Conservation (phyloP, 2,113 vertebrate genomes). For the Tragelaphus buxtoni region DNA sequence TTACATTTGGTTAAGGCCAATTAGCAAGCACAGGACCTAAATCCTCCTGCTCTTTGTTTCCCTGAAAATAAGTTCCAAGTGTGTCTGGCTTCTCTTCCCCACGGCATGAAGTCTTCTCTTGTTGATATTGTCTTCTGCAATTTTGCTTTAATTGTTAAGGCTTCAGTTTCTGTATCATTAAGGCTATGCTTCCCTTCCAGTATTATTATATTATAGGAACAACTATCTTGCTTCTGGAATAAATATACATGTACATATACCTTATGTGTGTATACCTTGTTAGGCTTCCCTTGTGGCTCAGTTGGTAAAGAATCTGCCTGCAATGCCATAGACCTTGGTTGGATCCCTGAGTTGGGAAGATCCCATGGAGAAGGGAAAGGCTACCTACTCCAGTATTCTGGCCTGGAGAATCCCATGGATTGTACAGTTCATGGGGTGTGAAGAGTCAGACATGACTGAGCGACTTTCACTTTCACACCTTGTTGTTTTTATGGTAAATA, state of each 20-base stretch:
- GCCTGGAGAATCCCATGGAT: not conserved
- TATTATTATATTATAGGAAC: not conserved
- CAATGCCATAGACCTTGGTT: not conserved
- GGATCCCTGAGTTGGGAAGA: not conserved
- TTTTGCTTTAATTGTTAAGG: not conserved
- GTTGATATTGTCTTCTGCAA: not conserved
- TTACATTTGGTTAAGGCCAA: not conserved
- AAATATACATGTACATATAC: not conserved
- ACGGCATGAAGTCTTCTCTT: not conserved
- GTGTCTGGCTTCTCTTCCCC: not conserved
- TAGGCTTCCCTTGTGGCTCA: not conserved
- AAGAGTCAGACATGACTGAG: accelerated
- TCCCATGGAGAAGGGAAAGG: not conserved
- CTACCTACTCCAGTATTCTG: not conserved
- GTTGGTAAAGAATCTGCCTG: not conserved
- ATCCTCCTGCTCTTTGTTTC: not conserved
- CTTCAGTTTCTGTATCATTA: not conserved
- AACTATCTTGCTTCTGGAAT: not conserved
- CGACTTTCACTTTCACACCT: not conserved
- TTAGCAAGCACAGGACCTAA: not conserved
- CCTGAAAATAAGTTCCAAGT: not conserved
- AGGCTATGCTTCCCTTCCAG: not conserved
- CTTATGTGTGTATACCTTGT: not conserved
- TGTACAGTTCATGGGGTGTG: not conserved
- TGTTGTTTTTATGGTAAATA: not conserved